These are phyloP conservation scores for Archivesica marissinica DNA, from an alignment of 1,140 invertebrate species.

Conservation along the genomic window DNA sequence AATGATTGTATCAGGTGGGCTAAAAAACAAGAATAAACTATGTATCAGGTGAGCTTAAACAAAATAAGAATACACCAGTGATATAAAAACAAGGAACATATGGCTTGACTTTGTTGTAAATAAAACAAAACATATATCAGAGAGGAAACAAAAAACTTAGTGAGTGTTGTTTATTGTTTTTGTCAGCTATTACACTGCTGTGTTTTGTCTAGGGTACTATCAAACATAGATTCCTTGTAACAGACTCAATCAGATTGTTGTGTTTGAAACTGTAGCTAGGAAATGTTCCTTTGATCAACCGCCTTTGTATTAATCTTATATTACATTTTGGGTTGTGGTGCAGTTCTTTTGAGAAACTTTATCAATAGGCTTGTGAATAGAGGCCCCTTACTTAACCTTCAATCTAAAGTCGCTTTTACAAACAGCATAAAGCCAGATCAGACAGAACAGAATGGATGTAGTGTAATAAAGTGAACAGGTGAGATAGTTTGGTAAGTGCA, in stretches of 20 bases:
- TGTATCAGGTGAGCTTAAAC: conserved; percentile 4
- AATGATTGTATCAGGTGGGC: too few species aligned
- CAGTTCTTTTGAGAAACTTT: too few species aligned
- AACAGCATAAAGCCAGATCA: too few species aligned
- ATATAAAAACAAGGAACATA: background rate
- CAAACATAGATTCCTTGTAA: background rate
- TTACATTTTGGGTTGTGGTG: too few species aligned
- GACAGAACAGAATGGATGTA: too few species aligned
- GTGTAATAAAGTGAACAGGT: too few species aligned
- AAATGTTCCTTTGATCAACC: conserved; percentile 15
- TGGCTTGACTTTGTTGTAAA: conserved; percentile 4
- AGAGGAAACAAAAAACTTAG: conserved; percentile 11
- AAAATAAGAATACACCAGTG: background rate
- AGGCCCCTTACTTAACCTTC: too few species aligned
- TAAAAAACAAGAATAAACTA: too few species aligned
- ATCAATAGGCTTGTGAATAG: too few species aligned
- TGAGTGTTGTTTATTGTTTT: conserved; percentile 29
- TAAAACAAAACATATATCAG: conserved; percentile 33
- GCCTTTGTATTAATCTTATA: too few species aligned
- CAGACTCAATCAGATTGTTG: conserved; percentile 17
- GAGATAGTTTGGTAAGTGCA: too few species aligned
- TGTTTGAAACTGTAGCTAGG: conserved; percentile 2
- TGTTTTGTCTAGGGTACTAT: conserved; percentile 4
- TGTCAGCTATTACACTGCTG: conserved; percentile 21
- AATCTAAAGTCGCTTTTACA: too few species aligned